A percentile compares a stretch with the other conserved stretches of the same genome.
These are phyloP conservation scores for Rutpela maculata DNA, from an alignment of 2,888 invertebrate species.

Conservation along the genomic window DNA sequence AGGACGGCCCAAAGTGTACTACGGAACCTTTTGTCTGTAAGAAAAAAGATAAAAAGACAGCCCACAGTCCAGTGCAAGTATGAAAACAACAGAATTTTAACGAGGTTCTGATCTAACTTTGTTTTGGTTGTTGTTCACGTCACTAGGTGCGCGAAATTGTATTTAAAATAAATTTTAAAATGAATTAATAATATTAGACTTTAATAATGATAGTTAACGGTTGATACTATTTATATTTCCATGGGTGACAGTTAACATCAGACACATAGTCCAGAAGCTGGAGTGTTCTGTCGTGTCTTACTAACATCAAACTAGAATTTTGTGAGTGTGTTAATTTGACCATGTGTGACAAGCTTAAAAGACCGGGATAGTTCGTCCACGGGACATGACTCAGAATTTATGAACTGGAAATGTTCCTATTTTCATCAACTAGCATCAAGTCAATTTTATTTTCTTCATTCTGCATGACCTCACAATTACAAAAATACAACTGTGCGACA, in stretches of 20 bases:
- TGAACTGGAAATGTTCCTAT: too few relatives aligned
- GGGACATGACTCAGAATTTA: too few relatives aligned
- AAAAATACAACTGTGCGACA: too few relatives aligned
- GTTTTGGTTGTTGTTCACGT: constrained; percentile 24
- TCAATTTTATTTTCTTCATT: too few relatives aligned
- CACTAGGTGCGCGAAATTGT: constrained; percentile 29
- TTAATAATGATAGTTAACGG: constrained; percentile 27
- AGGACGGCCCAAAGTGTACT: constrained; percentile 73
- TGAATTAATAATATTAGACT: constrained; percentile 19
- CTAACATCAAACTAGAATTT: too few relatives aligned
- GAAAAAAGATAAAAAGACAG: constrained; percentile 70
- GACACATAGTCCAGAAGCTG: too few relatives aligned
- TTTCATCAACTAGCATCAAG: too few relatives aligned
- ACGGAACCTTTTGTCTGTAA: constrained; percentile 70
- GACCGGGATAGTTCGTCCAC: too few relatives aligned
- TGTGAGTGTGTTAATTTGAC: too few relatives aligned
- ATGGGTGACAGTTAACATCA: constrained; percentile 16
- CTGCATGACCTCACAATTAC: too few relatives aligned
- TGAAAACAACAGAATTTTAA: constrained; percentile 62
- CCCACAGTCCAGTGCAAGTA: constrained; percentile 72
- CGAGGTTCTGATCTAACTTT: constrained; percentile 52
- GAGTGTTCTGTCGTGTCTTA: too few relatives aligned
- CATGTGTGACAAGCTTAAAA: too few relatives aligned
- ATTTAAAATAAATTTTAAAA: constrained; percentile 18
- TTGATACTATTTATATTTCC: constrained; percentile 42